Evolutionary conservation across 2,888 invertebrate species (phyloP), one percentile per base, ranked within the genome.

Genomic region (Sinopyrophorus schimmeli): DNA sequence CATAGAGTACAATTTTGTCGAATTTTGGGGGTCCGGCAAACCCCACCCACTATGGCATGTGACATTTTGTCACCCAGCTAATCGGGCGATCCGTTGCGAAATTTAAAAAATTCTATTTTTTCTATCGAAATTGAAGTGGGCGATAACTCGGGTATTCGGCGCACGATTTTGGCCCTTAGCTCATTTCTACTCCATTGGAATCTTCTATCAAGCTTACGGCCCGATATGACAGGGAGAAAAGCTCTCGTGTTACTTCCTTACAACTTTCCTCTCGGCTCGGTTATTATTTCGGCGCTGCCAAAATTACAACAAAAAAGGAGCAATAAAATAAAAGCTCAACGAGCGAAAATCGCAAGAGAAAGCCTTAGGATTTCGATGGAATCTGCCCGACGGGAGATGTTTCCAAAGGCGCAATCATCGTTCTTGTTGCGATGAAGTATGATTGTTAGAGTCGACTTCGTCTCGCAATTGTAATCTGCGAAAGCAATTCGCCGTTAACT

Each of bases 331-430:
- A n/a, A n/a, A n/a, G n/a, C n/a, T n/a, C n/a, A n/a, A n/a, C n/a
- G n/a, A n/a, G n/a, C n/a, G n/a, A n/a, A n/a, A n/a, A n/a, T n/a
- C n/a, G n/a, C n/a, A n/a, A n/a, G n/a, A n/a, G n/a, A 32, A 16
- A 40, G 34, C 31, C 27, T 32, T n/a, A 16, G 40, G 30, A 32
- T 40, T 47, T 21, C 20, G 47, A 31, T 47, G 47, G 31, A 34
- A 47, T 40, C 32, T 47, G 20, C 34, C 40, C 40, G 23, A 31
- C 18, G 47, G 47, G 40, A 47, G 38, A 17, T 34, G 31, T 40
- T 38, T 38, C 23, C 31, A 46, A 46, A 47, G 47, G 39, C 47
- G 31, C 47, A 40, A 40, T 47, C 40, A 32, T 40, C 32, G 39
- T 39, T 32, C 38, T 39, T 38, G 18, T 24, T 17, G 24, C 27